Evolutionary conservation across 2,113 vertebrate species (phyloP).

Genomic region (Smithornis capensis): DNA sequence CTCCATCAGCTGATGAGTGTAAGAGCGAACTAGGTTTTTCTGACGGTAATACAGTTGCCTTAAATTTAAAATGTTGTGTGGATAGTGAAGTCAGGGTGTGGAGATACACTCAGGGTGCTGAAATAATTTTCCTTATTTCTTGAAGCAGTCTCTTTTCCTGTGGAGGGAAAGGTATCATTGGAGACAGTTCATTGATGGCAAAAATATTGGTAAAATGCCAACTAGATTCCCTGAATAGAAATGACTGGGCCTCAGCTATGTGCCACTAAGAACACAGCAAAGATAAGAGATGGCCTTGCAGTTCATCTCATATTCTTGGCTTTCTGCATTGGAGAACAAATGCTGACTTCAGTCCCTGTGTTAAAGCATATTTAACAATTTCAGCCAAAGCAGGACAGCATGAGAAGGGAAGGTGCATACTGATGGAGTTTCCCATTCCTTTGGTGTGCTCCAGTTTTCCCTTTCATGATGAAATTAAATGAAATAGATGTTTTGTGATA

Average conservation of each 20-base stretch:
- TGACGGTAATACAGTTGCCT: not conserved
- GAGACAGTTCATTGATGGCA: not conserved
- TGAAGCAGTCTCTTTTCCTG: not conserved
- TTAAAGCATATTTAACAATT: not conserved
- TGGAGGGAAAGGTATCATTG: not conserved
- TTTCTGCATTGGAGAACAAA: not conserved
- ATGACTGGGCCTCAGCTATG: not conserved
- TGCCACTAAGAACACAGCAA: not conserved
- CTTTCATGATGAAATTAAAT: not conserved
- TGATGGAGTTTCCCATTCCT: not conserved
- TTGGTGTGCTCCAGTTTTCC: not conserved
- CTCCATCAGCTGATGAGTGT: not conserved
- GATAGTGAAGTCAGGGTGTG: not conserved
- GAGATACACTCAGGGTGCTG: not conserved
- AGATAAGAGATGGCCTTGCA: not conserved
- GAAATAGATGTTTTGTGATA: not conserved
- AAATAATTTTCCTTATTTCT: not conserved
- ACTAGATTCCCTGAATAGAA: not conserved
- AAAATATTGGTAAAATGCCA: not conserved
- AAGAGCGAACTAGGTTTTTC: not conserved
- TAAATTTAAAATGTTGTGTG: not conserved
- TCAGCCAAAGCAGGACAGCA: not conserved
- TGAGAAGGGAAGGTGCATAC: not conserved
- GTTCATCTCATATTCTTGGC: not conserved
- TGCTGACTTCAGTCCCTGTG: not conserved